Evolutionary conservation across 2,888 invertebrate species (phyloP).

Genomic region (Leptothorax acervorum): DNA sequence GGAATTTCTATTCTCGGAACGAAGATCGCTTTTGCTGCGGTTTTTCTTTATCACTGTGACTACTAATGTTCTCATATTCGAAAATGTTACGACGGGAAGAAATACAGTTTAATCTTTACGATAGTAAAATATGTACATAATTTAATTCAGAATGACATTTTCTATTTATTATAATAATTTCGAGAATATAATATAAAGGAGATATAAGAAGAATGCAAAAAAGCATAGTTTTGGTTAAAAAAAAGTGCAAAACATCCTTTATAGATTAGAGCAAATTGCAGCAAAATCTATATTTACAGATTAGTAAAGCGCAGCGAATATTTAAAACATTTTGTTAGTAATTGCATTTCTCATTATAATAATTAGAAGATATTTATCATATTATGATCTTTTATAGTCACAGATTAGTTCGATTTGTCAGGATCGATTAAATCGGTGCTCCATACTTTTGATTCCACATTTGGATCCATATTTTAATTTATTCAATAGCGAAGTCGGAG

Average conservation of each 20-base stretch:
- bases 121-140: not conserved
- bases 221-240: not conserved
- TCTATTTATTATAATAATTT: not conserved
- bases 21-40: not conserved
- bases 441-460: not conserved
- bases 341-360: not conserved
- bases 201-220: not conserved
- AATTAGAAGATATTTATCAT: not conserved
- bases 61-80: not conserved
- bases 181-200: not conserved
- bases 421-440: not conserved
- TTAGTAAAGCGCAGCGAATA: not conserved
- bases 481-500: constrained; percentile 4
- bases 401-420: not conserved
- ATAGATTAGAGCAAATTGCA: not conserved
- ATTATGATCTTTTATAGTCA: not conserved
- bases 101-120: not conserved
- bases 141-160: not conserved
- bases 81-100: not conserved
- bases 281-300: not conserved
- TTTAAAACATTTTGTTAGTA: not conserved
- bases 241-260: not conserved
- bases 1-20: not conserved
- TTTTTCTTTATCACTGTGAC: not conserved
- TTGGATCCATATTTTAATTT: constrained; percentile 21